Evolutionary conservation across 1,140 invertebrate species (phyloP), one percentile per base, ranked within the genome.

Genomic region (Harpegnathos saltator): DNA sequence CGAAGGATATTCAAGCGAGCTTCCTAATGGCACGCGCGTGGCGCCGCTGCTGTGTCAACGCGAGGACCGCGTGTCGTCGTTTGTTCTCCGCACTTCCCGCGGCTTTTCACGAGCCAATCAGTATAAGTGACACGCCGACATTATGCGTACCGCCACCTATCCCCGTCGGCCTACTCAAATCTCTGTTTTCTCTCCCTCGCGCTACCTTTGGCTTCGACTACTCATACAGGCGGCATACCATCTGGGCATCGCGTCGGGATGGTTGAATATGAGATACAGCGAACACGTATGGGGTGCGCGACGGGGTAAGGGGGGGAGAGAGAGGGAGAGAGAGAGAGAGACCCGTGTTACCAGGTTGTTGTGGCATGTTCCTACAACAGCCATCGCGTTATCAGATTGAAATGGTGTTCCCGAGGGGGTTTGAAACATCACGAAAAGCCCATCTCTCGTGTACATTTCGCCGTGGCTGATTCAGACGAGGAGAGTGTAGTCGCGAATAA

Each of bases 321-420:
- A 33, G 50, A 33, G 72, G 56, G 56, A 61, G 29, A 50, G 65
- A 71, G 77, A 69, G 81, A 75, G 73, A 48, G 61, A 84, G 65
- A 62, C 17, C 66, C 61, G 68, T 85, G 83, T 77, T 88, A 86
- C 89, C 73, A 77, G 83, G 75, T 85, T 90, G 88, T 87, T 90
- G 89, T 74, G 84, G 85, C 83, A 29, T 89, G 86, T 87, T 87
- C 81, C 44, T 85, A 85, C 88, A 83, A 82, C 80, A 83, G 82
- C 86, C 77, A 88, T 85, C 83, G 78, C 75, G 87, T 89, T 91
- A 91, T 91, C 89, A 87, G 91, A 91, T 91, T 81, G 86, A 84
- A 88, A 85, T 72, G 77, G 65, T 61, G 73, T 78, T 88, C 86
- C 74, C 80, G 50, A 71, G 58, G 80, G 84, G 58, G 26, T 72